Percentiles rank a stretch among this genome's conserved stretches.
Evolutionary conservation across 2,113 vertebrate species (phyloP).

Genomic region (Micromys minutus): DNA sequence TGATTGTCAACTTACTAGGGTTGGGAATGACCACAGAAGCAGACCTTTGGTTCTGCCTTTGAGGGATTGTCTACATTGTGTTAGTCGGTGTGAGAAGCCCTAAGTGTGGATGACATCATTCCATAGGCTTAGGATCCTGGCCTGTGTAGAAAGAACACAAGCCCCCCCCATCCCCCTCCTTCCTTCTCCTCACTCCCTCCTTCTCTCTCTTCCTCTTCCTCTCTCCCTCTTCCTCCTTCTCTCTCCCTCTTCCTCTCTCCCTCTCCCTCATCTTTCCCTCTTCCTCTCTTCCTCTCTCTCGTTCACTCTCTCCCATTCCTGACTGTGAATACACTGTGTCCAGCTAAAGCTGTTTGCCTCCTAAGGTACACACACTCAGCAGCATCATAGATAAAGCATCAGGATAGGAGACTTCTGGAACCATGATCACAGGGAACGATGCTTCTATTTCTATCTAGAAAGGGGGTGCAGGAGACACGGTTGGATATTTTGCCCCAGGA

Average conservation of each 20-base stretch:
- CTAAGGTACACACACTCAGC: too few relatives aligned
- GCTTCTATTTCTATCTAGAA: background rate
- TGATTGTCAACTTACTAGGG: background rate
- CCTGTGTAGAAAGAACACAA: background rate
- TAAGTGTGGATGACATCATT: too few relatives aligned
- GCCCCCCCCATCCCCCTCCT: too few relatives aligned
- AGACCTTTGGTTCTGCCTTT: too few relatives aligned
- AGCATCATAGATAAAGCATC: background rate
- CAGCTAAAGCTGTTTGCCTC: too few relatives aligned
- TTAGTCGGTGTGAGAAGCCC: background rate
- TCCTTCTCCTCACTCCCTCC: fast-evolving
- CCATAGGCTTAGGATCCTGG: background rate
- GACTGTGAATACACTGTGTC: background rate
- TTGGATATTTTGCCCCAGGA: background rate
- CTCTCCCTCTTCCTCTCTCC: too few relatives aligned
- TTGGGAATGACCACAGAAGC: too few relatives aligned
- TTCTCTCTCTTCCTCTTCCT: fast-evolving
- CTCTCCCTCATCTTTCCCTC: too few relatives aligned
- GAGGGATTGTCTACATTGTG: background rate
- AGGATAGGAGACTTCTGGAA: background rate
- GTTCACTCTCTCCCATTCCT: background rate
- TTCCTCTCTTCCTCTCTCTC: too few relatives aligned
- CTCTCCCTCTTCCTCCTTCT: fast-evolving
- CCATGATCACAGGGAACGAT: background rate
- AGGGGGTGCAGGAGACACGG: background rate